phyloP scores from a whole-genome alignment of 2,113 vertebrate genomes.

The Bungarus multicinctus region DNA sequence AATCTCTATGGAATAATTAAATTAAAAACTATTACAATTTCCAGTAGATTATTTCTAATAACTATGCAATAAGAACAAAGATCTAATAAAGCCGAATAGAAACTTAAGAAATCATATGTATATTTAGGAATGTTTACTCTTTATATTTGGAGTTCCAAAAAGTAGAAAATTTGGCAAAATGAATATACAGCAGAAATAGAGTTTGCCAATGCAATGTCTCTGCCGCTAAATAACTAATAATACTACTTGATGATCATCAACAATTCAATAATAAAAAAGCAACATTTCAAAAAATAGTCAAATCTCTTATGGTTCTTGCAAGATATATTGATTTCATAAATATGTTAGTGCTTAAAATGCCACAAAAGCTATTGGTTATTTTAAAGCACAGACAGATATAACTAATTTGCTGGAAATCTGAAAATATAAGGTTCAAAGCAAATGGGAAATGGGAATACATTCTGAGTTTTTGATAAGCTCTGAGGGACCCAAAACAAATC shows the following conservation, averaged over 20 bases:
- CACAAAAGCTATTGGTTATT: neutral
- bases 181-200: neutral
- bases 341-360: neutral
- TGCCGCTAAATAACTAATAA: neutral
- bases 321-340: neutral
- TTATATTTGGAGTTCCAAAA: neutral
- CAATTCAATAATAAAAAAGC: neutral
- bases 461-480: neutral
- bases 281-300: neutral
- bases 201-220: neutral
- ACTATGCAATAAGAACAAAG: neutral
- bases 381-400: neutral
- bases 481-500: neutral
- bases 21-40: neutral
- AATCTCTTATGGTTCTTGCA: neutral
- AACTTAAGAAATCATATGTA: neutral
- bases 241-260: neutral
- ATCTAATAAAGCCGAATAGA: neutral
- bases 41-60: neutral
- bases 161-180: neutral
- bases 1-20: neutral
- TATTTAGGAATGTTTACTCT: neutral
- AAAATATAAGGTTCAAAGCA: neutral
- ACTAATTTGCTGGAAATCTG: neutral
- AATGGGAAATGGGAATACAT: neutral